Evolutionary conservation across 2,113 vertebrate genomes (phyloP).

Genomic region (Tympanuchus pallidicinctus): DNA sequence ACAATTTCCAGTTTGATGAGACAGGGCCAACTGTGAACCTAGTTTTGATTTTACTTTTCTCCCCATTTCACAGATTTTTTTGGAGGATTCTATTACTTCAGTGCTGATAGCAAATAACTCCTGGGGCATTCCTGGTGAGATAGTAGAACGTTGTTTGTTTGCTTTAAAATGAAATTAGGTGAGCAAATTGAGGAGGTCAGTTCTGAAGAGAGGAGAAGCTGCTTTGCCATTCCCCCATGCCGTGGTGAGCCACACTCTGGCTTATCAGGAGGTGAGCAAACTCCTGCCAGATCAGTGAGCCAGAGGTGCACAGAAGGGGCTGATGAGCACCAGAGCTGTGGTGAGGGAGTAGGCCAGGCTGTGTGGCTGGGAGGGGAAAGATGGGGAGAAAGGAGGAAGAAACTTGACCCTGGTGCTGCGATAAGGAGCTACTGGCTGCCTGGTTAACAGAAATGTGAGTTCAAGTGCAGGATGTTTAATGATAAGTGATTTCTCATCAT

Average conservation of each 20-base stretch:
- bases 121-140: not conserved
- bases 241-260: not conserved
- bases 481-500: not conserved
- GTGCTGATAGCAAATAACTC: not conserved
- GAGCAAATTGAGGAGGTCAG: not conserved
- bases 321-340: constrained; percentile 35
- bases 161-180: not conserved
- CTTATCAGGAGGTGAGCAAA: constrained; percentile 17
- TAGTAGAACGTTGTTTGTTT: not conserved
- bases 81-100: not conserved
- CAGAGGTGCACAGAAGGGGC: not conserved
- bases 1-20: not conserved
- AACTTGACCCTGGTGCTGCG: not conserved
- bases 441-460: not conserved
- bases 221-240: not conserved
- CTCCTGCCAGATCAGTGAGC: constrained; percentile 7
- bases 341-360: not conserved
- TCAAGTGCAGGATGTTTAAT: not conserved
- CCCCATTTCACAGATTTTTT: not conserved
- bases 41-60: not conserved
- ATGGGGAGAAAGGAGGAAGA: not conserved
- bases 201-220: not conserved
- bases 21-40: not conserved
- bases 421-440: constrained; percentile 10
- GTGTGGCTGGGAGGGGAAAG: not conserved